phyloP scores from a whole-genome alignment of 2,797 vertebrate genomes.

The Trachurus trachurus region DNA sequence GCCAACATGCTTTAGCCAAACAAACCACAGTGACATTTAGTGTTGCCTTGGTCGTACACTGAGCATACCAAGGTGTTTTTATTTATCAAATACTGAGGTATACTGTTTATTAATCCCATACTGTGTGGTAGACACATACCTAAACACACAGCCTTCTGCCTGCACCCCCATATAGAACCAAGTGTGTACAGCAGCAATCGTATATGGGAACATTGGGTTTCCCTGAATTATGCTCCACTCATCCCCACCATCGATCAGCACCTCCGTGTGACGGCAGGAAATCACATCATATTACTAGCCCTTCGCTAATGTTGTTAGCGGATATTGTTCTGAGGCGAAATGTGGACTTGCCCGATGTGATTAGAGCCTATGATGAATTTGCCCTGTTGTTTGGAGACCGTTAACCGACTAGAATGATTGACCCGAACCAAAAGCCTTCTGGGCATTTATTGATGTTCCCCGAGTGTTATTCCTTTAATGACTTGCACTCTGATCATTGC shows the following conservation, averaged over 20 bases:
- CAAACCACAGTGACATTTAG: slow-evolving; percentile 31
- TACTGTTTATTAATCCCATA: not conserved
- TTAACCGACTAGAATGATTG: slow-evolving; percentile 83
- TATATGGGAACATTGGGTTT: slow-evolving; percentile 54
- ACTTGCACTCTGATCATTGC: slow-evolving; percentile 68
- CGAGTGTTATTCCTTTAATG: slow-evolving; percentile 79
- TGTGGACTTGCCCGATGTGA: slow-evolving; percentile 80
- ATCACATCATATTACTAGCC: slow-evolving; percentile 82
- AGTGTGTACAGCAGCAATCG: not conserved
- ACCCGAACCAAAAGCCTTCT: slow-evolving; percentile 77
- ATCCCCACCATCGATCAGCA: slow-evolving; percentile 80
- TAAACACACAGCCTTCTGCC: too few relatives aligned
- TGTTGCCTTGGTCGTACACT: not conserved
- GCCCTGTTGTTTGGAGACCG: slow-evolving; percentile 82
- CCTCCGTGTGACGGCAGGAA: slow-evolving; percentile 75
- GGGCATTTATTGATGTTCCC: slow-evolving; percentile 81
- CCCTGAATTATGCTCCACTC: slow-evolving; percentile 64
- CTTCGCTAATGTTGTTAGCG: slow-evolving; percentile 81
- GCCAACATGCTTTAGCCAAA: slow-evolving; percentile 6
- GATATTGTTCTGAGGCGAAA: slow-evolving; percentile 85
- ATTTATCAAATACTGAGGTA: not conserved
- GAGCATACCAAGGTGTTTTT: not conserved
- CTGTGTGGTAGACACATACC: not conserved
- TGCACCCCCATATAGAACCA: not conserved
- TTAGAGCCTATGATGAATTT: slow-evolving; percentile 86